These are phyloP conservation scores for Harmothoe impar DNA, from an alignment of 2,888 invertebrate species.

Conservation along the genomic window DNA sequence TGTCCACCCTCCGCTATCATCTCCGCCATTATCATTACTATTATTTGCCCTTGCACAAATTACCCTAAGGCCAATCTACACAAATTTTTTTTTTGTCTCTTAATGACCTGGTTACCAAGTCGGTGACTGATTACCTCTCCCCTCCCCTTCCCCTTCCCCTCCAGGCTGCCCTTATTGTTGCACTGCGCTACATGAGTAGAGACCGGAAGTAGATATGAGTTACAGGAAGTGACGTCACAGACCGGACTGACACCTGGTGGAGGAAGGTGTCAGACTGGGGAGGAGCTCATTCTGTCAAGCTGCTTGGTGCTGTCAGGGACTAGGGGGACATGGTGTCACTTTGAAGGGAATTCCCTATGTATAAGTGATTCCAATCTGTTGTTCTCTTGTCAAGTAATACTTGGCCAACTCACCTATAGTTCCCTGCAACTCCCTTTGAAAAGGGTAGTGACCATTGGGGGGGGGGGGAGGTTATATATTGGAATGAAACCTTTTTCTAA, in stretches of 20 bases:
- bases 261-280: background rate
- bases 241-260: background rate
- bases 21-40: background rate
- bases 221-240: slow-evolving; percentile 11
- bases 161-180: background rate
- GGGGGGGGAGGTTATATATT: no score
- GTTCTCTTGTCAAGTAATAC: no score
- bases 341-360: no score
- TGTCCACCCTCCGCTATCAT: background rate
- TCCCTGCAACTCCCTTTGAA: no score
- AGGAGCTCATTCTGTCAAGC: background rate
- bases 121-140: background rate
- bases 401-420: no score
- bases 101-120: background rate
- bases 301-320: no score
- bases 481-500: no score
- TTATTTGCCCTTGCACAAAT: background rate
- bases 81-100: background rate
- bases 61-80: background rate
- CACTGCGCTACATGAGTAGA: background rate
- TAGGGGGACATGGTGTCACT: no score
- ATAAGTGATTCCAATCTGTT: no score
- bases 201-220: background rate
- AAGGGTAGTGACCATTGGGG: no score
- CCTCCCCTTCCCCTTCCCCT: background rate